Base-by-base conservation (phyloP, 1,140 invertebrate species). In the Globodera ellingtonae region DNA sequence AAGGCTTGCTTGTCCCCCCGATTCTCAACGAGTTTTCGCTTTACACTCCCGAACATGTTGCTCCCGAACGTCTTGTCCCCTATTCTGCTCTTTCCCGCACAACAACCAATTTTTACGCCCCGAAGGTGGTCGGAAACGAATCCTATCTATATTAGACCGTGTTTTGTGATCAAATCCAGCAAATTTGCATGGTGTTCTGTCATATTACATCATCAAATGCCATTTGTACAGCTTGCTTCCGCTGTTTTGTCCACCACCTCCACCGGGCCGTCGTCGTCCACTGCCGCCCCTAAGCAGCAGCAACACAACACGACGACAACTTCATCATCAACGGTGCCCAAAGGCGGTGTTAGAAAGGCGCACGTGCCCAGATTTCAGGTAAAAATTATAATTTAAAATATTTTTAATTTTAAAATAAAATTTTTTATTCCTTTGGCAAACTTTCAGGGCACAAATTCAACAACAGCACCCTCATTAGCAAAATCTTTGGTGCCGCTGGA, bases 401-500 rank as follows among this genome's bases (percentile, higher is more conserved):
- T 9, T 52, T 52, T 52, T 13, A 24, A 24, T 1, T 24, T 35
- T 1, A 35, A 35, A 52, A 52, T 52, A 52, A 7, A 52, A 0
- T 52, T 52, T 52, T 52, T 13, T 52, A 52, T 3, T 5, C 4
- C 44, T 73, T 73, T 47, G 1, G 47, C 13, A 15, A 15, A 52
- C 15, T 52, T 52, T 52, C 6, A 52, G 52, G 8, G 9, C 66
- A n/a, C 66, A 4, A 69, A 6, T 67, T 13, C 75, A 6, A 5
- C 75, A 35, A 56, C 62, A 76, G 0, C 50, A 9, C 13, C 75
- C 35, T 35, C 35, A 35, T 35, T 35, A 35, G 67, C 62, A 69
- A 59, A 52, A 52, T 52, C 50, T 62, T 47, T 77, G 9, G 24
- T 77, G 18, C 78, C 59, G 7, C 48, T 79, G 73, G 78, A 79